A percentile compares a stretch with the other conserved stretches of the same genome.
These are phyloP conservation scores for Glaucidium brasilianum DNA, from an alignment of 2,113 vertebrate genomes.

Conservation along the genomic window DNA sequence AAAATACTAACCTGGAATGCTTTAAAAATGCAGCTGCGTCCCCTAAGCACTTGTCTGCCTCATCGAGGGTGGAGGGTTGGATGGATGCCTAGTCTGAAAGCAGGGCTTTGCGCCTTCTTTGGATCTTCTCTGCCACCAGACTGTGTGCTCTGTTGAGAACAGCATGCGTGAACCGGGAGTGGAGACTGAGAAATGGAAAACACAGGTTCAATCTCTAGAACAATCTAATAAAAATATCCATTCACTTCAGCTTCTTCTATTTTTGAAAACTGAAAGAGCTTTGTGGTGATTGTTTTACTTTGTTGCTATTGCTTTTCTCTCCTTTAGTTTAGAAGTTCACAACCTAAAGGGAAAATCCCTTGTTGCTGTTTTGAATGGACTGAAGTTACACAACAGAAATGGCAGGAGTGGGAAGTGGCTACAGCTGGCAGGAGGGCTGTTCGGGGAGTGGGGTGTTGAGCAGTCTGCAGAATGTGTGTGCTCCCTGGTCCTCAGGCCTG, in stretches of 20 bases:
- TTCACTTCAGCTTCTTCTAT: neutral
- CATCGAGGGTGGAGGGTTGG: neutral
- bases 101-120: neutral
- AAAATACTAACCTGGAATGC: neutral
- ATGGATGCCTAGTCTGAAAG: neutral
- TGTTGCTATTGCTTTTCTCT: neutral
- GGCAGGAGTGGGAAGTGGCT: neutral
- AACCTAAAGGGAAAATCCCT: neutral
- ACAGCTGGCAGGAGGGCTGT: rapidly evolving
- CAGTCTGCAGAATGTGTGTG: rapidly evolving
- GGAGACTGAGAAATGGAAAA: neutral
- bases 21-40: neutral
- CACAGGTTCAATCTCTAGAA: neutral
- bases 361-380: neutral
- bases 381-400: neutral
- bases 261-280: neutral
- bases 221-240: neutral
- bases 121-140: neutral
- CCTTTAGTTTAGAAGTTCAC: neutral
- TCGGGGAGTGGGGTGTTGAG: neutral
- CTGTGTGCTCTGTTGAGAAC: neutral
- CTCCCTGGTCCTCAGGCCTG: neutral
- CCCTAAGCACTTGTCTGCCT: neutral
- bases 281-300: neutral
- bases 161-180: rapidly evolving